These are phyloP conservation scores for Rhorus exstirpatorius DNA, from an alignment of 2,888 invertebrate species.

Conservation along the genomic window DNA sequence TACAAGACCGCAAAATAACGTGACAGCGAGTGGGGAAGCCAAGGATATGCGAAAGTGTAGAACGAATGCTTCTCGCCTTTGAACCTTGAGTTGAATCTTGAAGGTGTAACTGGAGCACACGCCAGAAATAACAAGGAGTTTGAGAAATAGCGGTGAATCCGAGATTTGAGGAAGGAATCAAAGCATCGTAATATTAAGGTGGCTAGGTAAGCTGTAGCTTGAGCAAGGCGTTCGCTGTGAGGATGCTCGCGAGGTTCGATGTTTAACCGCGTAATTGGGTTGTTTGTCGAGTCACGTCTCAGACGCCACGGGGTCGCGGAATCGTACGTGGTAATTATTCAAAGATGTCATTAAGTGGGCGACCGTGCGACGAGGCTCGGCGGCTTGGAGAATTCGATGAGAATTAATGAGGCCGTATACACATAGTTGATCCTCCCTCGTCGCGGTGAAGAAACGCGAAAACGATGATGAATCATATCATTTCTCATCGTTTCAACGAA, in stretches of 20 bases:
- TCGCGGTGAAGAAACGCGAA: too few species aligned
- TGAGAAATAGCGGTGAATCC: conserved; percentile 15
- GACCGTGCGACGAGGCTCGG: neutral
- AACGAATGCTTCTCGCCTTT: neutral
- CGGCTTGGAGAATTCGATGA: conserved; percentile 12
- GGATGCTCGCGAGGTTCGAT: conserved; percentile 68
- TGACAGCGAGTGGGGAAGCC: neutral
- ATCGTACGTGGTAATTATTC: conserved; percentile 56
- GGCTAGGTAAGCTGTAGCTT: neutral
- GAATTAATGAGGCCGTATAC: neutral
- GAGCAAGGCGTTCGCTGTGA: conserved; percentile 23
- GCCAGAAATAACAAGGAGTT: neutral
- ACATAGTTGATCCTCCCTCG: neutral
- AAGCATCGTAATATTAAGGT: conserved; percentile 41
- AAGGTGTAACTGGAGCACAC: neutral
- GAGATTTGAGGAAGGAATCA: conserved; percentile 32
- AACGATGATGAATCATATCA: too few species aligned
- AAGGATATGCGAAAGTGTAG: conserved; percentile 7
- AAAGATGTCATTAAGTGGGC: conserved; percentile 54
- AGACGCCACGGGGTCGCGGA: conserved; percentile 57
- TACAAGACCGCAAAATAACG: neutral
- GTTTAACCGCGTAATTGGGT: conserved; percentile 79
- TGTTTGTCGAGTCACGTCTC: conserved; percentile 76
- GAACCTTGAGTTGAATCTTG: neutral
- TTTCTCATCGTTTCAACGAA: too few species aligned